Conservation (phyloP, 2,888 invertebrate species). For the Heteromurus nitidus region DNA sequence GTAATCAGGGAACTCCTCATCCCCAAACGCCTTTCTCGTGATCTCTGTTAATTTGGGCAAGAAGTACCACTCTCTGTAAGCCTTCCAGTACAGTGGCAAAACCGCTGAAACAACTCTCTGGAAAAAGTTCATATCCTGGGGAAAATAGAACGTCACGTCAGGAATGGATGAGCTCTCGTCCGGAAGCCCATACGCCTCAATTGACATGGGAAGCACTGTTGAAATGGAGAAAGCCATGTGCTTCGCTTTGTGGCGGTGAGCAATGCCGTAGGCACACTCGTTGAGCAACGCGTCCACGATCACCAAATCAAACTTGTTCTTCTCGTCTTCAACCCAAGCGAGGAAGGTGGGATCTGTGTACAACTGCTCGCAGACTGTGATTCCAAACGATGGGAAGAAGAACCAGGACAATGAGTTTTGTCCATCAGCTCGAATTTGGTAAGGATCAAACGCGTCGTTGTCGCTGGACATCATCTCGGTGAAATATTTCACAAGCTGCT, state of each 20-base stretch:
- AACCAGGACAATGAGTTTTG: background rate
- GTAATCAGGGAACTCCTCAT: conserved; percentile 50
- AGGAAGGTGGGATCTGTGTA: conserved; percentile 34
- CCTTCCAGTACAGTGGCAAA: conserved; percentile 28
- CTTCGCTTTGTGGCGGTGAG: conserved; percentile 59
- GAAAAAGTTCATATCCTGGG: conserved; percentile 60
- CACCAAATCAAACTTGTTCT: conserved; percentile 65
- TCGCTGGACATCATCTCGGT: background rate
- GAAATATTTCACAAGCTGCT: background rate
- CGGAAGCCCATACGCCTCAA: conserved; percentile 57
- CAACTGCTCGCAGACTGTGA: conserved; percentile 54
- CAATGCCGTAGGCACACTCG: conserved; percentile 68
- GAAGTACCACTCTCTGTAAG: conserved; percentile 18
- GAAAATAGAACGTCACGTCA: conserved; percentile 50
- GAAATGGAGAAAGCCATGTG: conserved; percentile 62
- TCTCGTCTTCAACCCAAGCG: conserved; percentile 52
- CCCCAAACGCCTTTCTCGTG: conserved; percentile 36
- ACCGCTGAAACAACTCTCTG: conserved; percentile 48
- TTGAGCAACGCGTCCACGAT: conserved; percentile 67
- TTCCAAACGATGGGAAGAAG: conserved; percentile 11
- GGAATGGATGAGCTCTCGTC: conserved; percentile 50
- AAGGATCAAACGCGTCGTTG: background rate
- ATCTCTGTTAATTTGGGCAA: conserved; percentile 58
- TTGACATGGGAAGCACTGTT: conserved; percentile 54
- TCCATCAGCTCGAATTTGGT: background rate